Evolutionary conservation across 2,797 vertebrate species (phyloP).

Genomic region (Chelon labrosus): DNA sequence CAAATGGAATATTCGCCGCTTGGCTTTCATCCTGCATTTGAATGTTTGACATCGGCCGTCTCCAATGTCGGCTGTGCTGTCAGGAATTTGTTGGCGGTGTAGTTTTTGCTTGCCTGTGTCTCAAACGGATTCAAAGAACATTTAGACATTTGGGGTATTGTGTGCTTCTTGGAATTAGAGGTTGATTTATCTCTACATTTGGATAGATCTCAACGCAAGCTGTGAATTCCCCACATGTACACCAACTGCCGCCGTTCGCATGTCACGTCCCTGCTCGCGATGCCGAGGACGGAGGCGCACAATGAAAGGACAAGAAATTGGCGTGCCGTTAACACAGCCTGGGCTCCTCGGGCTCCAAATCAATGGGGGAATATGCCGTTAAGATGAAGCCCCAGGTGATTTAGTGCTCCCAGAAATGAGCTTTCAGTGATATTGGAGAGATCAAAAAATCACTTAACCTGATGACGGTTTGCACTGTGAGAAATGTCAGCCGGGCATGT

Average conservation of each 20-base stretch:
- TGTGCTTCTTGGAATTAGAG: background rate
- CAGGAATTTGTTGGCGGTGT: background rate
- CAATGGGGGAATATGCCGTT: conserved; percentile 48
- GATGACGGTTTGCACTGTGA: conserved; percentile 39
- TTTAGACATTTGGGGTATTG: background rate
- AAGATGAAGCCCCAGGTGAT: conserved; percentile 49
- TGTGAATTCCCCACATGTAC: conserved; percentile 22
- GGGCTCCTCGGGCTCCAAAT: conserved; percentile 23
- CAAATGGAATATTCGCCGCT: conserved; percentile 5
- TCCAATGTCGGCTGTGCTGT: background rate
- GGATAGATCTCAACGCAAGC: background rate
- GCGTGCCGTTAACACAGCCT: conserved; percentile 26
- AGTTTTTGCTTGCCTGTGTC: background rate
- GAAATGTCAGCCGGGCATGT: conserved; percentile 16
- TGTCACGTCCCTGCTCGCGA: conserved; percentile 18
- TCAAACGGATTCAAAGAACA: background rate
- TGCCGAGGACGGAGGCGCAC: conserved; percentile 16
- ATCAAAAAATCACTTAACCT: conserved; percentile 52
- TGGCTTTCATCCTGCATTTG: conserved; percentile 24
- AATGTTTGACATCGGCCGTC: conserved; percentile 24
- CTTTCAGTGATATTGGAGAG: conserved; percentile 58
- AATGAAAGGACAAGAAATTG: conserved; percentile 39
- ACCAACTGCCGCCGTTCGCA: conserved; percentile 32
- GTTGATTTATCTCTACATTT: background rate
- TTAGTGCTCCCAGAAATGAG: conserved; percentile 60